Evolutionary conservation across 1,140 invertebrate species (phyloP).

Genomic region (Lucilia sericata): DNA sequence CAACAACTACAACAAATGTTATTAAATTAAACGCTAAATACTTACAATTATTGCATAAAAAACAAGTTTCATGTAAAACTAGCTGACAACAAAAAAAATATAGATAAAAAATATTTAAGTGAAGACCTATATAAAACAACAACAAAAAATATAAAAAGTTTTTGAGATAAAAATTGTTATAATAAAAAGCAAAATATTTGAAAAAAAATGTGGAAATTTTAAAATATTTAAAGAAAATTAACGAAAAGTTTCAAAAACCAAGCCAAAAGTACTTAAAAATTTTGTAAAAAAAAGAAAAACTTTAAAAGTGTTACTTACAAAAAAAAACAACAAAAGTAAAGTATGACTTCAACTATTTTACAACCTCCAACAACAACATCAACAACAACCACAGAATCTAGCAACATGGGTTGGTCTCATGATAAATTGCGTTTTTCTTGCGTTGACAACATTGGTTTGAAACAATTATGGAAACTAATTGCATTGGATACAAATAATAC

Average conservation of each 20-base stretch:
- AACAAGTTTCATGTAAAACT: constrained; percentile 40
- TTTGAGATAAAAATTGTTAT: background rate
- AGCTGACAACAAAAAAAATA: background rate
- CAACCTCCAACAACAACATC: constrained; percentile 51
- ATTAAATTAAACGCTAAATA: constrained; percentile 45
- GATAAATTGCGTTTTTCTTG: constrained; percentile 65
- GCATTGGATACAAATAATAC: constrained; percentile 59
- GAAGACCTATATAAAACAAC: constrained; percentile 33
- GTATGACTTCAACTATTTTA: constrained; percentile 65
- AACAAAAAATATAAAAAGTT: constrained; percentile 18
- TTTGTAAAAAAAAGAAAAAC: background rate
- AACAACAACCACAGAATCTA: constrained; percentile 49
- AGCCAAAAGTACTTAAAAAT: constrained; percentile 30
- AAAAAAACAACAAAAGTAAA: constrained; percentile 42
- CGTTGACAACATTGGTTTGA: constrained; percentile 65
- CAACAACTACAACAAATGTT: background rate
- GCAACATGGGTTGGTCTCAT: constrained; percentile 64
- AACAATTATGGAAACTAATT: constrained; percentile 65
- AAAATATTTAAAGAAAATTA: background rate
- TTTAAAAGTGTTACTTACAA: constrained; percentile 27
- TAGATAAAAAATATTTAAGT: constrained; percentile 35
- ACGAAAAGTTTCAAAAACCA: background rate
- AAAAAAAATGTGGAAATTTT: background rate
- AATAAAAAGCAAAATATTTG: background rate
- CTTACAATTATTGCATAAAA: constrained; percentile 34